Evolutionary conservation across 2,797 vertebrate species (phyloP).

Genomic region (Amblyopsis hoosieri): DNA sequence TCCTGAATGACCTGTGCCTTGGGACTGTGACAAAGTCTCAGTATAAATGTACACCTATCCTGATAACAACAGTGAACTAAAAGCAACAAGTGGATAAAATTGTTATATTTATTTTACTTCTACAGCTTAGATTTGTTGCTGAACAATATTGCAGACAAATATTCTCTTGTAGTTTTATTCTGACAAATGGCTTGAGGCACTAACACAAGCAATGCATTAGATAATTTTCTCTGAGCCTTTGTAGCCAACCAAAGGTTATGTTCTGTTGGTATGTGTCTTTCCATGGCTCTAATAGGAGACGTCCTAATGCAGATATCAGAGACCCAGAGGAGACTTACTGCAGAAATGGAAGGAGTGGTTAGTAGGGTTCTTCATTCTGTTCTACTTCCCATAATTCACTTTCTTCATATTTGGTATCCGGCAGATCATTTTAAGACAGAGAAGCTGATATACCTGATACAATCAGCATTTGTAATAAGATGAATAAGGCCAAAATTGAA

Average conservation of each 20-base stretch:
- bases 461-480: no score
- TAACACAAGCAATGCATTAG: no score
- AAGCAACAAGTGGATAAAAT: no score
- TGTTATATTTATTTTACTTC: no score
- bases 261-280: not conserved
- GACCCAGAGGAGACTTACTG: slow-evolving; percentile 87
- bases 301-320: slow-evolving; percentile 93
- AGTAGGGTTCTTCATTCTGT: slow-evolving; percentile 56
- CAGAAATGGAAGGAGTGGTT: slow-evolving; percentile 92
- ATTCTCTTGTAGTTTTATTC: no score
- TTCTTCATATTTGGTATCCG: not conserved
- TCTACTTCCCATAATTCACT: not conserved
- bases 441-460: no score
- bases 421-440: not conserved
- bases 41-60: no score
- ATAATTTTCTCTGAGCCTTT: no score
- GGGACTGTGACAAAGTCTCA: slow-evolving; percentile 7
- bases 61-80: no score
- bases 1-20: slow-evolving; percentile 5
- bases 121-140: no score
- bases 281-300: slow-evolving; percentile 78
- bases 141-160: no score
- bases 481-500: not conserved
- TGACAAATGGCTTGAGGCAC: no score
- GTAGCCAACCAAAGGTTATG: not conserved